Percentiles rank a stretch among this genome's conserved stretches.
Conservation (phyloP, 2,113 vertebrate genomes). For the Lagopus leucura region DNA sequence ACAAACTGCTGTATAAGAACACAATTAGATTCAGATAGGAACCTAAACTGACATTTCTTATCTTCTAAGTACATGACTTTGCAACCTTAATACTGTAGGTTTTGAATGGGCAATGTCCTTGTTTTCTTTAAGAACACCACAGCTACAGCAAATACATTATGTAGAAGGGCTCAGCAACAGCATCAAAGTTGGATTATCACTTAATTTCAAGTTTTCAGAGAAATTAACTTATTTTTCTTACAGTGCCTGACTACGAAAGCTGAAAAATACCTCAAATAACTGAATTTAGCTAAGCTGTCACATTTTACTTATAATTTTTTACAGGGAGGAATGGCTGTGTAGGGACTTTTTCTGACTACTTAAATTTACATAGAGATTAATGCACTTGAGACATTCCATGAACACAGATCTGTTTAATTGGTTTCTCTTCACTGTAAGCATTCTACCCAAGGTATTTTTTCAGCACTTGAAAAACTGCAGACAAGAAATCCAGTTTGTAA, state of each 20-base stretch:
- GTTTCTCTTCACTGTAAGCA: slow-evolving; percentile 43
- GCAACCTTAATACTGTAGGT: neutral
- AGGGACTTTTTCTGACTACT: slow-evolving; percentile 4
- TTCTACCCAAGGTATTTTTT: neutral
- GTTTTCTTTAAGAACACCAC: neutral
- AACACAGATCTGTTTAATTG: slow-evolving; percentile 46
- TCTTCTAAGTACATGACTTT: neutral
- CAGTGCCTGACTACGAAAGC: neutral
- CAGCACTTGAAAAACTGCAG: slow-evolving; percentile 22
- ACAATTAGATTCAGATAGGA: neutral
- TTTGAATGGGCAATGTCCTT: neutral
- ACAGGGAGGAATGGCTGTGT: neutral
- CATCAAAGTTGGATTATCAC: neutral
- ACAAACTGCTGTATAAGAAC: neutral
- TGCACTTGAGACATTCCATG: neutral
- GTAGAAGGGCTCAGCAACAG: neutral
- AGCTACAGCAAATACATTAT: neutral
- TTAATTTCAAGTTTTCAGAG: neutral
- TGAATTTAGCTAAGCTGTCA: neutral
- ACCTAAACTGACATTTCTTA: neutral
- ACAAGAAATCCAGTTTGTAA: slow-evolving; percentile 24
- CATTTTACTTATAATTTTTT: neutral
- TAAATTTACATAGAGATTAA: slow-evolving; percentile 45
- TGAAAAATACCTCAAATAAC: slow-evolving; percentile 1
- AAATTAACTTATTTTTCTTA: neutral